phyloP scores from a whole-genome alignment of 2,113 vertebrate genomes.

The Emberiza fucata region DNA sequence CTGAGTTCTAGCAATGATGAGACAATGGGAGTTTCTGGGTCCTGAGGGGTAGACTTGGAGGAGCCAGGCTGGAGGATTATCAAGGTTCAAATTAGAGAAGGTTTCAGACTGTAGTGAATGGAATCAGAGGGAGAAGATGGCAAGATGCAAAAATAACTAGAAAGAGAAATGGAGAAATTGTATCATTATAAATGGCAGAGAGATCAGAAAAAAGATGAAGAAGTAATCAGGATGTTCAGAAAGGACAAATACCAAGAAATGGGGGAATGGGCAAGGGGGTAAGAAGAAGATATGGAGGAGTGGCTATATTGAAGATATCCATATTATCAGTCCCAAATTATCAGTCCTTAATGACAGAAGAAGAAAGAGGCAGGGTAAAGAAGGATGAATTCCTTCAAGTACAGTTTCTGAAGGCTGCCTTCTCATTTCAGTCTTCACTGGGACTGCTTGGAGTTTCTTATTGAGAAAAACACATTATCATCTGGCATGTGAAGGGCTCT shows the following conservation, averaged over 20 bases:
- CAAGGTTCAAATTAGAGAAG: not conserved
- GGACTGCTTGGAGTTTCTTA: not conserved
- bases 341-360: not conserved
- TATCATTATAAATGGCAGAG: not conserved
- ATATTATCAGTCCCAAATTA: not conserved
- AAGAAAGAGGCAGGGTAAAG: not conserved
- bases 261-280: accelerated
- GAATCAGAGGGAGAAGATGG: not conserved
- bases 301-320: not conserved
- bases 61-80: not conserved
- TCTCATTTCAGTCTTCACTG: not conserved
- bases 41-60: not conserved
- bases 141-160: not conserved
- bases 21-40: not conserved
- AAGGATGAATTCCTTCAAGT: not conserved
- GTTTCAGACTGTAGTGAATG: not conserved
- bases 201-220: not conserved
- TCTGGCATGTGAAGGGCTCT: not conserved
- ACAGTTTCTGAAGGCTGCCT: not conserved
- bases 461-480: not conserved
- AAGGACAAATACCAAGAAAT: not conserved
- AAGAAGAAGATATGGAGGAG: not conserved
- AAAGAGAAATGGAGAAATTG: not conserved
- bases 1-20: not conserved
- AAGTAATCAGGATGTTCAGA: not conserved